Conservation (phyloP, 2,797 vertebrate genomes). For the Dipus sagitta region DNA sequence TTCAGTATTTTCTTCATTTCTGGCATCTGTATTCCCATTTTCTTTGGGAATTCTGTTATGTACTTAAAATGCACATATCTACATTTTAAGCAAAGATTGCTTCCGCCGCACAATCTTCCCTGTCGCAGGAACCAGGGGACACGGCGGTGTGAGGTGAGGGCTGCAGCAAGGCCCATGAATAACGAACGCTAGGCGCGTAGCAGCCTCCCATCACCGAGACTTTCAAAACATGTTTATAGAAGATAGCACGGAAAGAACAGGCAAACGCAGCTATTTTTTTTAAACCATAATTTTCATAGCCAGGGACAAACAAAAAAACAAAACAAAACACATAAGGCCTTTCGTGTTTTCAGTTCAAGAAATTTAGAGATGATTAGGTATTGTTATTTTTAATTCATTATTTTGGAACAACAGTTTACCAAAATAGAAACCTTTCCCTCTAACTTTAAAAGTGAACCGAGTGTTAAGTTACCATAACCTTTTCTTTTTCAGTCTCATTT, state of each 20-base stretch:
- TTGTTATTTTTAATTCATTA: slow-evolving; percentile 66
- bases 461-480: not conserved
- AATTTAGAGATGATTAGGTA: slow-evolving; percentile 54
- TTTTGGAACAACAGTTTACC: slow-evolving; percentile 65
- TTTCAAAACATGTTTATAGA: slow-evolving; percentile 35
- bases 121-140: not conserved
- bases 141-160: not conserved
- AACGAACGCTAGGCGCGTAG: not conserved
- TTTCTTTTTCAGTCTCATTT: slow-evolving; percentile 53
- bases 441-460: slow-evolving; percentile 59
- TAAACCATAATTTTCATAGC: slow-evolving; percentile 39
- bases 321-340: not conserved
- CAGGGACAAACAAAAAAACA: slow-evolving; percentile 12
- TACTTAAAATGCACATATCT: not conserved
- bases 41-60: not conserved
- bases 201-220: not conserved
- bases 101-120: not conserved
- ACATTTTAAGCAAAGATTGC: slow-evolving; percentile 10
- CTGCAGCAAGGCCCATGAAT: not conserved
- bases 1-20: slow-evolving; percentile 17
- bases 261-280: slow-evolving; percentile 37
- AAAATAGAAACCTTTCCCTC: slow-evolving; percentile 48
- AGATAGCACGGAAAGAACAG: not conserved
- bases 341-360: slow-evolving; percentile 32
- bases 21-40: not conserved